Percentiles rank a stretch among this genome's conserved stretches.
These are phyloP conservation scores for Beroe forskalii DNA, from an alignment of 37 sponge, comb jelly and placozoan species.

Conservation along the genomic window DNA sequence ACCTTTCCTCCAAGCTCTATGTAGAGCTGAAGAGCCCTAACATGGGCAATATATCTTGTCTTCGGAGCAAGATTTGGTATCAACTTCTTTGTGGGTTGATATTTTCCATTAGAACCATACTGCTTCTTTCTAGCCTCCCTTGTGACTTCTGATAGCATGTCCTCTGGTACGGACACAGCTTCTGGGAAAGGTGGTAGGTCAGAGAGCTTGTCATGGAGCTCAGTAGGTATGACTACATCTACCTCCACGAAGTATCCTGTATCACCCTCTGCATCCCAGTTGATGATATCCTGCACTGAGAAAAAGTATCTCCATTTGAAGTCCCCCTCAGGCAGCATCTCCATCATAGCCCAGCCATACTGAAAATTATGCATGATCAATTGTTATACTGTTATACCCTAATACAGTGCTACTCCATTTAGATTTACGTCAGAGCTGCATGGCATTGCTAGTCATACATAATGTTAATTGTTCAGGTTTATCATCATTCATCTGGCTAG, in stretches of 20 bases:
- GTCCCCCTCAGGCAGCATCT: background rate
- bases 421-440: no score
- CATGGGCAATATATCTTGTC: background rate
- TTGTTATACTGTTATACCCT: no score
- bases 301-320: background rate
- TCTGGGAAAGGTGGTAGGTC: conserved; percentile 22
- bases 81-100: background rate
- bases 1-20: background rate
- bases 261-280: background rate
- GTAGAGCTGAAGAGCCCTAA: background rate
- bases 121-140: background rate
- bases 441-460: no score
- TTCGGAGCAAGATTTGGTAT: background rate
- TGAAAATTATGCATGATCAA: no score
- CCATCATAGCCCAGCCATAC: background rate
- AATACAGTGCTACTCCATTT: no score
- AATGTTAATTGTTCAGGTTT: no score
- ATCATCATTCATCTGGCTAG: no score
- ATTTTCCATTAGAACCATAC: background rate
- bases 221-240: background rate
- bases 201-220: conserved; percentile 18
- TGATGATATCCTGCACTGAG: background rate
- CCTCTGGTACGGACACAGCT: background rate
- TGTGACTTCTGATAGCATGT: background rate
- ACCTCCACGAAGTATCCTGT: background rate